These are phyloP conservation scores for Ptychobarbus kaznakovi DNA, from an alignment of 2,797 vertebrate genomes.

Conservation along the genomic window DNA sequence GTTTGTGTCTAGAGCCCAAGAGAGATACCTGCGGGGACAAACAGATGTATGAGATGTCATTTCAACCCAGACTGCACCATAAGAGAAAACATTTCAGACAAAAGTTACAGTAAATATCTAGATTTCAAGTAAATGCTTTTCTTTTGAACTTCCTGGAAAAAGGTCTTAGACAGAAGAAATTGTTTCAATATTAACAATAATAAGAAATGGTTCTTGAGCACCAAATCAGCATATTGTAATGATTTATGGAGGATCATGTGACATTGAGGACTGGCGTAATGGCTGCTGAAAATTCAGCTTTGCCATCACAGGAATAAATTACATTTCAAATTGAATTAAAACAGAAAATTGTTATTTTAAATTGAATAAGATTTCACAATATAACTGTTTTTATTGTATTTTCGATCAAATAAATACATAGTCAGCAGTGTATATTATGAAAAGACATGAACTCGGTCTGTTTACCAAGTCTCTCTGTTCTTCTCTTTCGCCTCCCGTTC, in stretches of 20 bases:
- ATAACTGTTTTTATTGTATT: neutral
- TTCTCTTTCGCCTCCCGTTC: conserved; percentile 99
- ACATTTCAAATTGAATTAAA: neutral
- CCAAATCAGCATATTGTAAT: neutral
- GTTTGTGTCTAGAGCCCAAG: conserved; percentile 99
- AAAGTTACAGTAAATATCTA: neutral
- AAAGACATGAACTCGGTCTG: neutral
- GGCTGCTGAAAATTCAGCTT: neutral
- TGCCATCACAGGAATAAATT: neutral
- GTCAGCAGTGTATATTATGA: neutral
- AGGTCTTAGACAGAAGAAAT: neutral
- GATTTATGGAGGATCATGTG: neutral
- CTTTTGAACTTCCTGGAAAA: neutral
- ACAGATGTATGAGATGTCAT: neutral
- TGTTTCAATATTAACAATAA: neutral
- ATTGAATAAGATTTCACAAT: neutral
- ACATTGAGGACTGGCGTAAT: neutral
- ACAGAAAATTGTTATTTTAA: neutral
- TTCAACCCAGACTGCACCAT: neutral
- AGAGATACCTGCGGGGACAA: conserved; percentile 88
- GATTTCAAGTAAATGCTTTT: neutral
- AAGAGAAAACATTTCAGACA: neutral
- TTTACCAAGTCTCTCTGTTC: conserved; percentile 99
- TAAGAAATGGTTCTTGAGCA: neutral
- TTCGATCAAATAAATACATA: neutral